Conservation (phyloP, 2,113 vertebrate species). For the Phyllostomus hastatus region DNA sequence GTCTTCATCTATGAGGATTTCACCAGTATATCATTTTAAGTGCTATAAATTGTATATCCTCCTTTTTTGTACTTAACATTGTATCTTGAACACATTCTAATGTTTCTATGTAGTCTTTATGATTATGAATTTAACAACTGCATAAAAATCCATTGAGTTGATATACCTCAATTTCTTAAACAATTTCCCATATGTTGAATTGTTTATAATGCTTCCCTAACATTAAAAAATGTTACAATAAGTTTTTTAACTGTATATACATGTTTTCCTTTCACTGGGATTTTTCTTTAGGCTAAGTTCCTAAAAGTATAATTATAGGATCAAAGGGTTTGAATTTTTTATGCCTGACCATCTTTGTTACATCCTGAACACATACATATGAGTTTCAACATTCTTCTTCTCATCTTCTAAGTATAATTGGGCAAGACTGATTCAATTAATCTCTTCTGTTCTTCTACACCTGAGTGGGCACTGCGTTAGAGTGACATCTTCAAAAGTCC, state of each 20-base stretch:
- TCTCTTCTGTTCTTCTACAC: background rate
- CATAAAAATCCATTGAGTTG: background rate
- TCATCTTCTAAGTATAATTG: background rate
- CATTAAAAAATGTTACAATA: background rate
- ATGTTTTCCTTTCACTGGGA: background rate
- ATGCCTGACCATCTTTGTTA: background rate
- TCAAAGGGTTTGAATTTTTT: background rate
- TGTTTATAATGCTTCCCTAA: background rate
- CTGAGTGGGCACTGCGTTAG: background rate
- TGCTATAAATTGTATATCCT: background rate
- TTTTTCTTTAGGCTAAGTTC: background rate
- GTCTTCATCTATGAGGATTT: background rate
- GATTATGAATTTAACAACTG: background rate
- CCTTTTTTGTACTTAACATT: background rate
- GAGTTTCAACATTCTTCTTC: background rate
- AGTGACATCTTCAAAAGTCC: background rate
- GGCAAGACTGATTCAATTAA: background rate
- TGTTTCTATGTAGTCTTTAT: background rate
- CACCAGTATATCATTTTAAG: background rate
- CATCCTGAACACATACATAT: background rate
- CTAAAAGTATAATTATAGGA: background rate
- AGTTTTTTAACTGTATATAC: background rate
- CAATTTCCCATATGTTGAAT: background rate
- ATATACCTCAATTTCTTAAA: background rate
- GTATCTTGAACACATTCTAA: background rate